phyloP scores from a whole-genome alignment of 1,140 invertebrate genomes.

The Neuroterus valhalla region DNA sequence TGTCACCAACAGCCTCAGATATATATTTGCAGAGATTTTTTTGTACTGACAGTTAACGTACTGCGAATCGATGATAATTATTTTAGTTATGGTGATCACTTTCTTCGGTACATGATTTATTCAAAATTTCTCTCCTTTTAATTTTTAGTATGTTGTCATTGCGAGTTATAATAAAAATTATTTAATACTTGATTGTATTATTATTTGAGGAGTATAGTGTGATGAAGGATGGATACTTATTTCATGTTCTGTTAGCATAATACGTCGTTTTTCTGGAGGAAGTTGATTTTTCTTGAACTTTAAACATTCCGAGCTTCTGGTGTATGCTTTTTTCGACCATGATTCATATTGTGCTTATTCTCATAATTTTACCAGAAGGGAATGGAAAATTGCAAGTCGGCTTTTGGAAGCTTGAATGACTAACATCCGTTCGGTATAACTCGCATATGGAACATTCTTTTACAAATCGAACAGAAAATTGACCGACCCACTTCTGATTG shows the following conservation, averaged over 20 bases:
- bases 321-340: not conserved
- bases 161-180: too few species aligned
- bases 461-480: too few species aligned
- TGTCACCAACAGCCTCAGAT: not conserved
- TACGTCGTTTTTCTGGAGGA: not conserved
- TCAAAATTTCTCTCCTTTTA: too few species aligned
- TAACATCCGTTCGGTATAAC: constrained; percentile 7
- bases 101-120: not conserved
- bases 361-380: not conserved
- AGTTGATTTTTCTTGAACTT: constrained; percentile 6
- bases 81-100: constrained; percentile 9
- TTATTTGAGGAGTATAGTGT: not conserved
- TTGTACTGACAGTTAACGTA: constrained; percentile 2
- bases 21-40: constrained; percentile 20
- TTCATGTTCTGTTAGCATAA: not conserved
- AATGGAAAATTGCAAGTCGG: constrained; percentile 14
- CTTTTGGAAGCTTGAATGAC: constrained; percentile 17
- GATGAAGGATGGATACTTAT: not conserved
- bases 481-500: too few species aligned
- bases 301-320: not conserved
- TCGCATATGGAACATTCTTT: too few species aligned
- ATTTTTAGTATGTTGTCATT: too few species aligned
- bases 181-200: too few species aligned
- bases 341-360: constrained; percentile 23
- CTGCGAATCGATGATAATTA: not conserved